These are phyloP conservation scores for Hyperoodon ampullatus DNA, from an alignment of 2,113 vertebrate genomes.

Conservation along the genomic window DNA sequence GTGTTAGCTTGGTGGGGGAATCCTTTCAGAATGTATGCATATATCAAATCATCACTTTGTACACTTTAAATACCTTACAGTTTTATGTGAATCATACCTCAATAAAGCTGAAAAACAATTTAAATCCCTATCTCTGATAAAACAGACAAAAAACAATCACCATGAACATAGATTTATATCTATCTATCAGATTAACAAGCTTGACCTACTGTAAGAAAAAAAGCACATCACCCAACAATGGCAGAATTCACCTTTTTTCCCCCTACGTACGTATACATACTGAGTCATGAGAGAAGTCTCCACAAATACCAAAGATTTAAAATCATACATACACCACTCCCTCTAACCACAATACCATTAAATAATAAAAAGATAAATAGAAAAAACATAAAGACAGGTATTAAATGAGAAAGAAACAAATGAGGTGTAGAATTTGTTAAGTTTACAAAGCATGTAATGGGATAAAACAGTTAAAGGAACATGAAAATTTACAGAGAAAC, in stretches of 20 bases:
- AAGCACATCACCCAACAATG: not conserved
- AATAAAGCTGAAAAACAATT: constrained; percentile 13
- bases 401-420: not conserved
- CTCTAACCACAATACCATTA: not conserved
- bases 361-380: not conserved
- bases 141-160: not conserved
- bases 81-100: not conserved
- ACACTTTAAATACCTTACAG: not conserved
- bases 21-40: not conserved
- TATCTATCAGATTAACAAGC: not conserved
- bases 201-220: not conserved
- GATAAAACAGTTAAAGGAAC: not conserved
- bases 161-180: not conserved
- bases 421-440: not conserved
- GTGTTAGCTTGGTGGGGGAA: not conserved
- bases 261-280: not conserved
- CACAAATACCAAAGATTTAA: not conserved
- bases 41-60: not conserved
- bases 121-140: not conserved
- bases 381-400: not conserved
- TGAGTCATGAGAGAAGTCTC: not conserved
- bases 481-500: not conserved
- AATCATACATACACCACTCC: not conserved
- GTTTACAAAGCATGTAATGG: not conserved
- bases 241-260: not conserved